Evolutionary conservation across 2,797 vertebrate genomes (phyloP).

Genomic region (Fistularia commersonii): DNA sequence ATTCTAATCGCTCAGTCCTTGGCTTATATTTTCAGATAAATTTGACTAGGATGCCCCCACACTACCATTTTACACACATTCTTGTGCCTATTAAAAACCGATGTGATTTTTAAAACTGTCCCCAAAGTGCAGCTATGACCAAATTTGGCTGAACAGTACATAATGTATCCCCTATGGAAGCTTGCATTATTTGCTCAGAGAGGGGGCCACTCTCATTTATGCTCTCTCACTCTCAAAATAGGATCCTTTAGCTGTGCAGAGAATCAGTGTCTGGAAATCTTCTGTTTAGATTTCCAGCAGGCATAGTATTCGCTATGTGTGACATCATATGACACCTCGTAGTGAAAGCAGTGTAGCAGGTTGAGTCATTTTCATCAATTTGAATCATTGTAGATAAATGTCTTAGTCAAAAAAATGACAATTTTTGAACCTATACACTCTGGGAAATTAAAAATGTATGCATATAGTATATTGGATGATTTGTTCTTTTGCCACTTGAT

Average conservation of each 20-base stretch:
- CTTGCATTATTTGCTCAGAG: constrained; percentile 75
- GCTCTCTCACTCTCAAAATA: constrained; percentile 11
- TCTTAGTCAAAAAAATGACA: no score
- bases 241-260: constrained; percentile 24
- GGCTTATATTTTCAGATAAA: constrained; percentile 69
- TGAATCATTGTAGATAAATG: no score
- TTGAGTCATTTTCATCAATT: no score
- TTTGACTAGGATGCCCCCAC: constrained; percentile 64
- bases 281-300: constrained; percentile 15
- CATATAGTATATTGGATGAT: no score
- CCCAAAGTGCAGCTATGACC: constrained; percentile 79
- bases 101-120: constrained; percentile 80
- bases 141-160: constrained; percentile 85
- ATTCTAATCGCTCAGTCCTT: constrained; percentile 34
- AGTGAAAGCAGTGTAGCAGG: no score
- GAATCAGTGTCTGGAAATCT: neutral
- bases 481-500: neutral
- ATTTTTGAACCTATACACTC: no score
- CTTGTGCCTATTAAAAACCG: constrained; percentile 78
- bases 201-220: constrained; percentile 64
- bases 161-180: constrained; percentile 72
- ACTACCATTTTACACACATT: constrained; percentile 70
- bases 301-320: constrained; percentile 2
- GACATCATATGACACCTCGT: no score
- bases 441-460: no score